Percentiles rank a stretch among this genome's conserved stretches.
These are phyloP conservation scores for Corythornis cristatus DNA, from an alignment of 2,113 vertebrate species.

Conservation along the genomic window DNA sequence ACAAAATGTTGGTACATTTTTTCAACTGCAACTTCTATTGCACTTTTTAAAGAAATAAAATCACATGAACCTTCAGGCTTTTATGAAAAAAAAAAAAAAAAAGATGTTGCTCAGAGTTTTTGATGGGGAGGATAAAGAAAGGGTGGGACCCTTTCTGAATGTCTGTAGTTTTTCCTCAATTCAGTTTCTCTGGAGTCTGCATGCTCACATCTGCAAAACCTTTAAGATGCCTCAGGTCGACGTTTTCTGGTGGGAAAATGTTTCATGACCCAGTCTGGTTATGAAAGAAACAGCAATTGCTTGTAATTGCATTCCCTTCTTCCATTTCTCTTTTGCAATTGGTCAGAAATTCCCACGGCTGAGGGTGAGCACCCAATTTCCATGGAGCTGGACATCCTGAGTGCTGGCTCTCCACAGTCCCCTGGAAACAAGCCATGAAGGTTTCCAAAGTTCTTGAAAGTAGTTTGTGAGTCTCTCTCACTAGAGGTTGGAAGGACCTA, in stretches of 20 bases:
- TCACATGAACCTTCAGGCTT: neutral
- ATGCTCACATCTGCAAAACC: neutral
- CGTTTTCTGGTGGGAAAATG: neutral
- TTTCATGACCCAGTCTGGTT: neutral
- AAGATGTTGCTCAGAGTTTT: neutral
- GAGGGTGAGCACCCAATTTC: neutral
- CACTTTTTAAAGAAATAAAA: neutral
- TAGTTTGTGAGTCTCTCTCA: neutral
- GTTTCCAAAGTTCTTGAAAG: neutral
- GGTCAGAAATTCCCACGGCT: neutral
- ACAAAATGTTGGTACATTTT: neutral
- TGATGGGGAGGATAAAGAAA: neutral
- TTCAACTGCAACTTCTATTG: neutral
- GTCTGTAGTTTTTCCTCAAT: neutral
- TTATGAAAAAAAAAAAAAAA: neutral
- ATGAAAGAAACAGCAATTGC: neutral
- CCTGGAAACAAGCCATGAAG: neutral
- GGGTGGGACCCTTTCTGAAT: neutral
- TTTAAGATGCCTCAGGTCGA: neutral
- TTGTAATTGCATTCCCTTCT: neutral
- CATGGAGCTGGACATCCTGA: neutral
- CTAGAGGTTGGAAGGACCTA: neutral
- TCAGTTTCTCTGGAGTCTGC: neutral
- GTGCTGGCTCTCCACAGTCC: neutral
- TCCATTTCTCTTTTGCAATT: neutral